Conservation (phyloP, 2,888 invertebrate genomes). For the Brachycybe producta region DNA sequence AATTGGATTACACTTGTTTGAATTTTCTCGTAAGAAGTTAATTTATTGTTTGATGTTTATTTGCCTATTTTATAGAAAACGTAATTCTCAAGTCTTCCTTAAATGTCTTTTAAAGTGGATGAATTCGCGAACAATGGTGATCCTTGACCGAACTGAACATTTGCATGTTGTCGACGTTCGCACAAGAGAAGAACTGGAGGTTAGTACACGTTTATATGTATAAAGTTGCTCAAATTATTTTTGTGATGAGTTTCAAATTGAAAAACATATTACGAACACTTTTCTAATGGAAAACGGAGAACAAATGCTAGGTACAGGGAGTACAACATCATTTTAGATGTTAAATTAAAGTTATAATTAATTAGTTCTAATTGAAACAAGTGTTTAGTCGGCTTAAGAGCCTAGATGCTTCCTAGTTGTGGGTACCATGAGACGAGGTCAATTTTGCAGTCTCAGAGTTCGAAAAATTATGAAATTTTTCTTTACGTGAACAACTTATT, state of each 20-base stretch:
- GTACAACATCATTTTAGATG: no score
- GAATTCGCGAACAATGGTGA: conserved; percentile 65
- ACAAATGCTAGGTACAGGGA: no score
- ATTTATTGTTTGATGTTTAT: not conserved
- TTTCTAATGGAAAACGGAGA: no score
- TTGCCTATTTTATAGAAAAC: not conserved
- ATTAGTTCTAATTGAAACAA: no score
- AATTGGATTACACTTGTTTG: conserved; percentile 55
- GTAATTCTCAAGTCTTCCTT: conserved; percentile 11
- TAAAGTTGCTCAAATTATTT: not conserved
- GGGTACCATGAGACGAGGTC: no score
- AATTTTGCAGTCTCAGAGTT: no score
- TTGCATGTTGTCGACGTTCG: conserved; percentile 80
- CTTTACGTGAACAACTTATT: no score
- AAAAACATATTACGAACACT: no score
- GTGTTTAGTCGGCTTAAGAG: no score
- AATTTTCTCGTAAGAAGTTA: conserved; percentile 36
- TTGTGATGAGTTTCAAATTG: not conserved
- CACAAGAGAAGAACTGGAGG: conserved; percentile 70
- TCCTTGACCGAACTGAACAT: conserved; percentile 73
- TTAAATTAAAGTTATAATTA: no score
- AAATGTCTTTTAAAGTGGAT: conserved; percentile 47
- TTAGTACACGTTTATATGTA: conserved; percentile 18
- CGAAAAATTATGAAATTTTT: no score
- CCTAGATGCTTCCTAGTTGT: no score